A percentile compares a stretch with the other conserved stretches of the same genome.
Evolutionary conservation across 1,140 invertebrate genomes (phyloP).

Genomic region (Helicoverpa zea): DNA sequence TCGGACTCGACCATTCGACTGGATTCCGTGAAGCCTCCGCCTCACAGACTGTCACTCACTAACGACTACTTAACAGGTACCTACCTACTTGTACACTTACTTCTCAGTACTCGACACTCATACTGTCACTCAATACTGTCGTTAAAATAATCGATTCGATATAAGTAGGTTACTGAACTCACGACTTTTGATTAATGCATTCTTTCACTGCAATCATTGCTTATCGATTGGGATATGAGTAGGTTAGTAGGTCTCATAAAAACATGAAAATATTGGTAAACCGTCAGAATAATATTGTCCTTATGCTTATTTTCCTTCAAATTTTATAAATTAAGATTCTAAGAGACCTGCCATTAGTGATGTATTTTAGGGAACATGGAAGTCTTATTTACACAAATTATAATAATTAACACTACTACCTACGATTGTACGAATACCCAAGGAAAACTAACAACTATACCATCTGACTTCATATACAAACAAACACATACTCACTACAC

Average conservation of each 20-base stretch:
- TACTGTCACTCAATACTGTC: slow-evolving; percentile 9
- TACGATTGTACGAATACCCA: neutral
- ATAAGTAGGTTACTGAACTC: slow-evolving; percentile 2
- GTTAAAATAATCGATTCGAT: slow-evolving; percentile 8
- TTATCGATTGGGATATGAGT: slow-evolving; percentile 13
- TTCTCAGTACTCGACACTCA: neutral
- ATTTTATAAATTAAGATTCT: too few species aligned
- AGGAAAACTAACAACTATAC: neutral
- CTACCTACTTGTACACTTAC: neutral
- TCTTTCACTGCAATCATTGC: neutral
- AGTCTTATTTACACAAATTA: neutral
- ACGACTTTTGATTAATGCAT: slow-evolving; percentile 20
- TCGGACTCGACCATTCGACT: slow-evolving; percentile 77
- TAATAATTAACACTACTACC: neutral
- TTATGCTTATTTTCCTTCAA: too few species aligned
- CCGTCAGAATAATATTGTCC: neutral
- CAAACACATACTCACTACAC: neutral
- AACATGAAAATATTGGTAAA: neutral
- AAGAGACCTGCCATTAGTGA: too few species aligned
- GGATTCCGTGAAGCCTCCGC: slow-evolving; percentile 75
- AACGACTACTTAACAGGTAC: slow-evolving; percentile 84
- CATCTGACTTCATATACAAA: neutral
- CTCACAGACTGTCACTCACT: slow-evolving; percentile 83
- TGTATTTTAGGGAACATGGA: neutral
- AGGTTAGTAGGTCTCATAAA: slow-evolving; percentile 1